Evolutionary conservation across 1,140 invertebrate genomes (phyloP).

Genomic region (Drosophila rhopaloa): DNA sequence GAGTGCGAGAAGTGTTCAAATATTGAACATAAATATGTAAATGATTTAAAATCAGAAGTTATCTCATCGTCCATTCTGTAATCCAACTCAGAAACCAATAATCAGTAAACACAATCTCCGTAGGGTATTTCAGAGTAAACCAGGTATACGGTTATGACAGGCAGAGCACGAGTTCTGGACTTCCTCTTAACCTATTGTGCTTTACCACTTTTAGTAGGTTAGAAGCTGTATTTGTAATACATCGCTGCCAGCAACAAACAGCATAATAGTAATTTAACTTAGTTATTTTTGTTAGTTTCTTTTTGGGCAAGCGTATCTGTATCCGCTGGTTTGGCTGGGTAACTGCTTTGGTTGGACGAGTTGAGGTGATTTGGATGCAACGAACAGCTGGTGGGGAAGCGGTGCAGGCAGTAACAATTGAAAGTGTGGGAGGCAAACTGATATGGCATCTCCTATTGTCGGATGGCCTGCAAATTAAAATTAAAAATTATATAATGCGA

Average conservation of each 20-base stretch:
- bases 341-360: conserved; percentile 20
- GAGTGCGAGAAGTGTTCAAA: too few species aligned
- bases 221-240: conserved; percentile 62
- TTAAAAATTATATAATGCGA: conserved; percentile 34
- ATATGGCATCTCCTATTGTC: conserved; percentile 45
- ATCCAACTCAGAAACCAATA: background rate
- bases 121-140: background rate
- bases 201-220: conserved; percentile 68
- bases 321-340: conserved; percentile 22
- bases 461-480: conserved; percentile 18
- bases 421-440: conserved; percentile 30
- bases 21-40: background rate
- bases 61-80: background rate
- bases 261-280: conserved; percentile 54
- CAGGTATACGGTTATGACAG: background rate
- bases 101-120: background rate
- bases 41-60: background rate
- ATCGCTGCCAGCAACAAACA: conserved; percentile 34
- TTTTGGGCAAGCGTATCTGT: conserved; percentile 36
- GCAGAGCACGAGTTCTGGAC: conserved; percentile 21
- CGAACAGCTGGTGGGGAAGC: background rate
- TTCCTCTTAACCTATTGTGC: conserved; percentile 34
- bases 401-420: conserved; percentile 41
- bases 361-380: background rate
- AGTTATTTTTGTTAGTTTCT: conserved; percentile 29